Conservation (phyloP, 2,888 invertebrate species). For the Heliconius ethilla region DNA sequence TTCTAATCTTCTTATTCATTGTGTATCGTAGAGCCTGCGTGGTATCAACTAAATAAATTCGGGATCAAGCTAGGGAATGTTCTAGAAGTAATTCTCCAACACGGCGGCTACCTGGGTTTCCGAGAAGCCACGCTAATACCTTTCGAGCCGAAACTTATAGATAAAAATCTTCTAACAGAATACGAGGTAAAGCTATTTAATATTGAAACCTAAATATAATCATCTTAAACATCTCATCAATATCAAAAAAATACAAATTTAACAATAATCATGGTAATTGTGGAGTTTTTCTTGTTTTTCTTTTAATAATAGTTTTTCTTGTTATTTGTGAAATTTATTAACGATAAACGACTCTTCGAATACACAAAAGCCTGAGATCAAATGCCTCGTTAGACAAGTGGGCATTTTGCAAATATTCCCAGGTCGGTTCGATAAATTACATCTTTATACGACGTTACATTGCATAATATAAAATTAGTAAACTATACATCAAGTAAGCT, state of each 20-base stretch:
- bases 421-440: not conserved
- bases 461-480: not conserved
- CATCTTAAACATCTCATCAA: not conserved
- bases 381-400: not conserved
- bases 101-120: slow-evolving; percentile 85
- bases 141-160: slow-evolving; percentile 92
- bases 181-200: slow-evolving; percentile 85
- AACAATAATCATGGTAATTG: too few relatives aligned
- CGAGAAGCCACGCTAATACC: slow-evolving; percentile 92
- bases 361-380: too few relatives aligned
- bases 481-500: not conserved
- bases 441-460: not conserved
- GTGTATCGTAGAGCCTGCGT: slow-evolving; percentile 88
- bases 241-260: too few relatives aligned
- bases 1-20: not conserved
- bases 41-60: slow-evolving; percentile 91
- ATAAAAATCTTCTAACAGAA: slow-evolving; percentile 86
- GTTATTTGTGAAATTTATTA: too few relatives aligned
- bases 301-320: too few relatives aligned
- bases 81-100: slow-evolving; percentile 84
- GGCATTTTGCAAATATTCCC: not conserved
- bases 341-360: too few relatives aligned
- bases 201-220: not conserved
- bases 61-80: slow-evolving; percentile 95
- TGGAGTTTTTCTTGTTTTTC: too few relatives aligned